A percentile compares a stretch with the other conserved stretches of the same genome.
Evolutionary conservation across 2,888 invertebrate genomes (phyloP).

Genomic region (Temnothorax ravouxi): DNA sequence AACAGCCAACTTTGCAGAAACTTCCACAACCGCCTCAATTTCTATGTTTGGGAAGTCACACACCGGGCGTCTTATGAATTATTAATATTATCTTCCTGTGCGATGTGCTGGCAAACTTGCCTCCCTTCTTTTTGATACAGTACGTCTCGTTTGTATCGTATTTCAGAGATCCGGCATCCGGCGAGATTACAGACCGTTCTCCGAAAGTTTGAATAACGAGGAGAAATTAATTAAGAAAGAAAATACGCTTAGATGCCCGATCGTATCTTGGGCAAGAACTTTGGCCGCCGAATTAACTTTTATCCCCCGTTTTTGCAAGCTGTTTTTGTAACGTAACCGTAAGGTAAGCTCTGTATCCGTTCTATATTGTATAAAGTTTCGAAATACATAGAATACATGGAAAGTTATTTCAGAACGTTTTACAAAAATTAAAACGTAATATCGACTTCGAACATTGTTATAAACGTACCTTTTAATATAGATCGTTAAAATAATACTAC

Average conservation of each 20-base stretch:
- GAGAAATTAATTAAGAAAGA: constrained; percentile 39
- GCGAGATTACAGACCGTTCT: not conserved
- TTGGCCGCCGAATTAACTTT: constrained; percentile 15
- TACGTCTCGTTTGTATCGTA: constrained; percentile 11
- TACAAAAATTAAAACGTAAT: not conserved
- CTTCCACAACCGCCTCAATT: constrained; percentile 19
- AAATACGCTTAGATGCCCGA: constrained; percentile 21
- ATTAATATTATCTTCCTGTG: constrained; percentile 12
- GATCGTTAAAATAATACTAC: not conserved
- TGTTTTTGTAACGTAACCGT: constrained; percentile 1
- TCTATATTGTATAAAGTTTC: not conserved
- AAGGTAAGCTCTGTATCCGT: not conserved
- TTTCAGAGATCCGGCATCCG: not conserved
- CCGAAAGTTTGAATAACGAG: constrained; percentile 5
- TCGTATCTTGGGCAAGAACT: not conserved
- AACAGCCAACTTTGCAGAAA: constrained; percentile 21
- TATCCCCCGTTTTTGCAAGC: not conserved
- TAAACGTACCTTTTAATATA: not conserved
- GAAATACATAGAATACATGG: not conserved
- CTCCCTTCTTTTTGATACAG: not conserved
- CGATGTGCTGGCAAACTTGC: constrained; percentile 4
- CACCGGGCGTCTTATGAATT: constrained; percentile 28
- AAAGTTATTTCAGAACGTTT: not conserved
- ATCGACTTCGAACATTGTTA: not conserved
- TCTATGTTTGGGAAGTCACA: not conserved